phyloP scores from a whole-genome alignment of 2,797 vertebrate species.

The Podarcis siculus region DNA sequence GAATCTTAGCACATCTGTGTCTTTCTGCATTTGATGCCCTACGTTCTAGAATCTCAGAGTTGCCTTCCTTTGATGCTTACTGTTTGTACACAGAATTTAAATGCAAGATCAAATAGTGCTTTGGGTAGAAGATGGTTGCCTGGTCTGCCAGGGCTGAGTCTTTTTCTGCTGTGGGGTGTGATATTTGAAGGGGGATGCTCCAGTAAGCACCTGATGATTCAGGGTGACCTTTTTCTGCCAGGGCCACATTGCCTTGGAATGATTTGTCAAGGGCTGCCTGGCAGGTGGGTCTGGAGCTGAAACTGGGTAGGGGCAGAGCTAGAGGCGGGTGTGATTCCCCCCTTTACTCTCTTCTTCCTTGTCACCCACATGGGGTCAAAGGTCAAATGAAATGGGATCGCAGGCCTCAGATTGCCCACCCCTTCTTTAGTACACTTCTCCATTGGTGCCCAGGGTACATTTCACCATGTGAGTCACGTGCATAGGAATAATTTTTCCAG shows the following conservation, averaged over 20 bases:
- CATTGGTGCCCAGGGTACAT: too few species aligned
- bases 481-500: neutral
- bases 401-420: too few species aligned
- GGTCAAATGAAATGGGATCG: too few species aligned
- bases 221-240: too few species aligned
- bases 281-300: too few species aligned
- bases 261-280: too few species aligned
- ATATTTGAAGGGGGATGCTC: neutral
- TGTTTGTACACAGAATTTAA: neutral
- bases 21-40: slow-evolving; percentile 18
- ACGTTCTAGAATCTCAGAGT: neutral
- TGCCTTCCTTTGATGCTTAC: slow-evolving; percentile 27
- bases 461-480: too few species aligned
- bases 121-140: neutral
- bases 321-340: too few species aligned
- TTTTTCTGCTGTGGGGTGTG: neutral
- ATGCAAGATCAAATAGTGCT: neutral
- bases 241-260: neutral
- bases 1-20: slow-evolving; percentile 1
- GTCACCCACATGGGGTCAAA: too few species aligned
- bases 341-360: too few species aligned
- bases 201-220: neutral
- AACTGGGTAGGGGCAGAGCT: too few species aligned
- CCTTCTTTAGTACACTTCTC: too few species aligned
- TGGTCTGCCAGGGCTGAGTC: neutral